Evolutionary conservation across 2,113 vertebrate species (phyloP).

Genomic region (Circaetus gallicus): DNA sequence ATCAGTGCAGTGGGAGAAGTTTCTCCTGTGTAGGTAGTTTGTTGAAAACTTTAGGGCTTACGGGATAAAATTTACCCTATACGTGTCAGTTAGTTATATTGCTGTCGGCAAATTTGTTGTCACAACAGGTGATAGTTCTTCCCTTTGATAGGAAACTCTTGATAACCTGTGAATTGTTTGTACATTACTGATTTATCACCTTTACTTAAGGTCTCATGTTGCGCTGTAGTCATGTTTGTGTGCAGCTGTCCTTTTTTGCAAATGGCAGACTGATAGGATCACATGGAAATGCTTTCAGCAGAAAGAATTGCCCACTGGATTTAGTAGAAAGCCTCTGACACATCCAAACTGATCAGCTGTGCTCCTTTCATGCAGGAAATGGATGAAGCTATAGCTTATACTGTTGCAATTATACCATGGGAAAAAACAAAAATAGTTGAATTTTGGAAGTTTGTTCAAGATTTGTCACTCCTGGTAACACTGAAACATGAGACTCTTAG

Average conservation of each 20-base stretch:
- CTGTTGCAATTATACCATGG: background rate
- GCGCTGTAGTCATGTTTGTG: background rate
- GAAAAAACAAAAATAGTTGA: conserved; percentile 1
- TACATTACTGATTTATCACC: background rate
- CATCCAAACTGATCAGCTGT: background rate
- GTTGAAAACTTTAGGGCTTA: background rate
- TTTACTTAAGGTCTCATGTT: background rate
- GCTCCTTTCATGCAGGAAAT: background rate
- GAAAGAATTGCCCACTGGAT: background rate
- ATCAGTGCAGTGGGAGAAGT: background rate
- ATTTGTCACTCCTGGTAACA: background rate
- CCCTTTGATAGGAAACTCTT: background rate
- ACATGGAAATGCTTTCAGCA: background rate
- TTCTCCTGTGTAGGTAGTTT: background rate
- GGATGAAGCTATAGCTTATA: background rate
- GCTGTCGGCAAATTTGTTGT: background rate
- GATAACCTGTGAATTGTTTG: background rate
- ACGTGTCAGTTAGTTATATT: background rate
- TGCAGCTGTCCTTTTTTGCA: background rate
- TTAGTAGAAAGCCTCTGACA: background rate
- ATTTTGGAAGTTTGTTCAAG: background rate
- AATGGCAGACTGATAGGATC: background rate
- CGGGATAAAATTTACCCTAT: background rate
- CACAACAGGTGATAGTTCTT: background rate
- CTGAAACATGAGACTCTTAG: background rate